phyloP scores from a whole-genome alignment of 2,888 invertebrate genomes.

The Villa cingulata region DNA sequence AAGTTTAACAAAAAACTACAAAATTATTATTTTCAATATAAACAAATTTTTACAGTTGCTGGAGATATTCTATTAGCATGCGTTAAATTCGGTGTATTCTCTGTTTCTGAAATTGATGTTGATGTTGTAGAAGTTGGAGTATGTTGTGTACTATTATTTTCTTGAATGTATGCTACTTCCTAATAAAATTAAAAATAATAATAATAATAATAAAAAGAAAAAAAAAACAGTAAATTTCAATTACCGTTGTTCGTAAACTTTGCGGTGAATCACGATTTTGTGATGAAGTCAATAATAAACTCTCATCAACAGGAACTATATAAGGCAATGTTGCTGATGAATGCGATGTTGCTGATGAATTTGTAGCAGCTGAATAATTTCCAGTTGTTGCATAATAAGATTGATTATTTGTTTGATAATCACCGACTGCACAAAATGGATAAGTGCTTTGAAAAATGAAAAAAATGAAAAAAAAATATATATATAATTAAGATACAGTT shows the following conservation, averaged over 20 bases:
- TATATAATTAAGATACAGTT: too few species aligned
- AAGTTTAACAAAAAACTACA: constrained; percentile 4
- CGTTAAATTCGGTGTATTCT: constrained; percentile 47
- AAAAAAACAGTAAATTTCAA: constrained; percentile 20
- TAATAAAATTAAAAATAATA: constrained; percentile 16
- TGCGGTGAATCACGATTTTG: constrained; percentile 50
- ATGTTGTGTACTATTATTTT: constrained; percentile 29
- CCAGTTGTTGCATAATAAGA: constrained; percentile 55
- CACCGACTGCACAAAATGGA: constrained; percentile 65
- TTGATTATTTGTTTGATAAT: constrained; percentile 36
- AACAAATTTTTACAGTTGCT: constrained; percentile 63
- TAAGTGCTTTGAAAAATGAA: constrained; percentile 45
- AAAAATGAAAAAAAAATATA: constrained; percentile 10
- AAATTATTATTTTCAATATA: too few species aligned
- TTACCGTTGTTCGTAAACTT: constrained; percentile 53
- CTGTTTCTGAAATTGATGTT: constrained; percentile 36
- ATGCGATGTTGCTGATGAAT: constrained; percentile 36
- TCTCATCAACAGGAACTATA: constrained; percentile 57
- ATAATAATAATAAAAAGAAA: constrained; percentile 2
- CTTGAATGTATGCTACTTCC: constrained; percentile 36
- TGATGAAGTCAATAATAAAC: constrained; percentile 45
- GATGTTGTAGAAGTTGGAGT: constrained; percentile 40
- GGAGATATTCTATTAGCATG: constrained; percentile 75
- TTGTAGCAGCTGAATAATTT: constrained; percentile 43
- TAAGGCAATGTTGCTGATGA: constrained; percentile 38